phyloP scores from a whole-genome alignment of 1,140 invertebrate species.

The Drosophila eugracilis region DNA sequence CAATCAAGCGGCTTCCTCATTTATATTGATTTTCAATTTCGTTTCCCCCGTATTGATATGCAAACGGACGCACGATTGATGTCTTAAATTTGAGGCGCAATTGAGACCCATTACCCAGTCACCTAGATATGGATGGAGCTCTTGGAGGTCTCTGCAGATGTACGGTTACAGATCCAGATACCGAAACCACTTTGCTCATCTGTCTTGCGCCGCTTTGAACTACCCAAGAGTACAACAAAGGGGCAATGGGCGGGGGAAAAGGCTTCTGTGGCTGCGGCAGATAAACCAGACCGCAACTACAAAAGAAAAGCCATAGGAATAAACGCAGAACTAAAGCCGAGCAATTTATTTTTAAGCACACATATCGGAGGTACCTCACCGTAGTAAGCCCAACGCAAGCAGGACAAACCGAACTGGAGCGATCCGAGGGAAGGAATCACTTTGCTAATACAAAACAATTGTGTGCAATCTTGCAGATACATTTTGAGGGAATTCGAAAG shows the following conservation, averaged over 20 bases:
- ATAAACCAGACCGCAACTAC: constrained; percentile 55
- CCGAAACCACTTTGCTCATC: constrained; percentile 19
- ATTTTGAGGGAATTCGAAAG: constrained; percentile 35
- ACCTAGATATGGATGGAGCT: constrained; percentile 59
- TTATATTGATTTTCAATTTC: constrained; percentile 69
- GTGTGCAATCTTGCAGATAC: constrained; percentile 79
- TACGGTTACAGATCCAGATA: constrained; percentile 21
- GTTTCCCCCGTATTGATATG: constrained; percentile 16
- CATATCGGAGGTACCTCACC: constrained; percentile 48
- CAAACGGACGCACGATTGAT: constrained; percentile 57
- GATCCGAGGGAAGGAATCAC: constrained; percentile 53
- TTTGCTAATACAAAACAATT: constrained; percentile 76
- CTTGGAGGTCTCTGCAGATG: constrained; percentile 40
- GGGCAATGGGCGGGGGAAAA: not conserved
- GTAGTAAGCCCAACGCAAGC: constrained; percentile 6
- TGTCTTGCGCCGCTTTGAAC: constrained; percentile 36
- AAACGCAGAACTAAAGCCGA: constrained; percentile 69
- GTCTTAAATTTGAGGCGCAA: constrained; percentile 64
- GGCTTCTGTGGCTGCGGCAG: constrained; percentile 18
- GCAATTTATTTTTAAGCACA: constrained; percentile 81
- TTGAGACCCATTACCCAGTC: constrained; percentile 76
- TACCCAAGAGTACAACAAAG: constrained; percentile 23
- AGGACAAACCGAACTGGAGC: constrained; percentile 9
- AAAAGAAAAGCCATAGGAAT: constrained; percentile 69
- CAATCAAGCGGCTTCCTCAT: constrained; percentile 70